Conservation (phyloP, 2,113 vertebrate genomes). For the Nothocercus nigrocapillus region DNA sequence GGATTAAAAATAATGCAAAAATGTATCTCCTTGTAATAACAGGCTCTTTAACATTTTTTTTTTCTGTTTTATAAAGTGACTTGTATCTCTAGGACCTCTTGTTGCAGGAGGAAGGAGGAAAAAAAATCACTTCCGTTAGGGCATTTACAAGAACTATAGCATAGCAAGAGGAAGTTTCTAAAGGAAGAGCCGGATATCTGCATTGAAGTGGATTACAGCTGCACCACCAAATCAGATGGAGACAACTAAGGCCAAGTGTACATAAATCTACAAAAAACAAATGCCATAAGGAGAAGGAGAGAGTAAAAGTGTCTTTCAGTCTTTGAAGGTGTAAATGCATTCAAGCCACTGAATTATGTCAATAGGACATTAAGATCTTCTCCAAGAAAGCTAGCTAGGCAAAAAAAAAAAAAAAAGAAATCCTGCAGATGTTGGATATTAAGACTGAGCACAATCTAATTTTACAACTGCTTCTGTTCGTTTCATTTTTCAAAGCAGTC, state of each 20-base stretch:
- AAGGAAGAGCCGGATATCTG: slow-evolving; percentile 65
- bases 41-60: background rate
- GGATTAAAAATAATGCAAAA: background rate
- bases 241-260: background rate
- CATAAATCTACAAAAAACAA: background rate
- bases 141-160: slow-evolving; percentile 46
- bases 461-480: background rate
- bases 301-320: background rate
- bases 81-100: slow-evolving; percentile 19
- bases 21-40: background rate
- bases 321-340: background rate
- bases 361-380: background rate
- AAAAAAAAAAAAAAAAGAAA: background rate
- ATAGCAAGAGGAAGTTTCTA: slow-evolving; percentile 51
- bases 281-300: background rate
- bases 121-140: slow-evolving; percentile 38
- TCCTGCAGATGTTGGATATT: background rate
- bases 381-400: background rate
- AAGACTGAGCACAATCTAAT: background rate
- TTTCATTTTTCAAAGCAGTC: background rate
- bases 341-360: background rate
- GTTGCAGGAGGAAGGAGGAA: slow-evolving; percentile 27
- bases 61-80: background rate
- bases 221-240: slow-evolving; percentile 3
- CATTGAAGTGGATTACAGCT: slow-evolving; percentile 42